These are phyloP conservation scores for Syngnathus typhle DNA, from an alignment of 2,113 vertebrate species.

Conservation along the genomic window DNA sequence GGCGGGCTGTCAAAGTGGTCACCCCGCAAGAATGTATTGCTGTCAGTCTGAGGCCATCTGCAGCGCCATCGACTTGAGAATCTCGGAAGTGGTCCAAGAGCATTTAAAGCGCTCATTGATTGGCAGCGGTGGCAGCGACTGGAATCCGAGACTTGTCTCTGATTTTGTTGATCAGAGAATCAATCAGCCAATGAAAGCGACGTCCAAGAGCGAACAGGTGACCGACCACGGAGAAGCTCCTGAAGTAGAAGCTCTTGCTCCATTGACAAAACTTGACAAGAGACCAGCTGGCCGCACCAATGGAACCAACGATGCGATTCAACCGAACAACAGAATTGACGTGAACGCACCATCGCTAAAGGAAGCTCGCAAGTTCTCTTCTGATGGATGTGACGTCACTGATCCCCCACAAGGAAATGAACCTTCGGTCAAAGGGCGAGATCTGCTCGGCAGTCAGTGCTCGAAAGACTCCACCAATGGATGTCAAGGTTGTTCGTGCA, in stretches of 20 bases:
- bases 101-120: slow-evolving; percentile 45
- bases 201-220: slow-evolving; percentile 4
- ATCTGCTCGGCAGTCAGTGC: neutral
- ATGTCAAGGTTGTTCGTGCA: slow-evolving; percentile 6
- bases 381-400: slow-evolving; percentile 7
- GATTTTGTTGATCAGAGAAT: slow-evolving; percentile 3
- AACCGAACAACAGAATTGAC: neutral
- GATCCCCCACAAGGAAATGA: neutral
- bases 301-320: neutral
- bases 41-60: slow-evolving; percentile 50
- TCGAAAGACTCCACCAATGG: slow-evolving; percentile 13
- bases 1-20: neutral
- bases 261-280: neutral
- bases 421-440: slow-evolving; percentile 1
- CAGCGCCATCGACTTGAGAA: slow-evolving; percentile 65
- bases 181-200: neutral
- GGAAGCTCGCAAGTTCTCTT: neutral
- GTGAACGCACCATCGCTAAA: slow-evolving; percentile 5
- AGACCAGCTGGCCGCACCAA: neutral
- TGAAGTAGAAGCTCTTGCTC: slow-evolving; percentile 7
- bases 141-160: neutral
- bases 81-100: slow-evolving; percentile 70
- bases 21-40: slow-evolving; percentile 17
- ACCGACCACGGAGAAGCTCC: neutral
- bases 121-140: slow-evolving; percentile 11